Base-by-base conservation (phyloP, 2,888 invertebrate species). In the Hipparchia semele region DNA sequence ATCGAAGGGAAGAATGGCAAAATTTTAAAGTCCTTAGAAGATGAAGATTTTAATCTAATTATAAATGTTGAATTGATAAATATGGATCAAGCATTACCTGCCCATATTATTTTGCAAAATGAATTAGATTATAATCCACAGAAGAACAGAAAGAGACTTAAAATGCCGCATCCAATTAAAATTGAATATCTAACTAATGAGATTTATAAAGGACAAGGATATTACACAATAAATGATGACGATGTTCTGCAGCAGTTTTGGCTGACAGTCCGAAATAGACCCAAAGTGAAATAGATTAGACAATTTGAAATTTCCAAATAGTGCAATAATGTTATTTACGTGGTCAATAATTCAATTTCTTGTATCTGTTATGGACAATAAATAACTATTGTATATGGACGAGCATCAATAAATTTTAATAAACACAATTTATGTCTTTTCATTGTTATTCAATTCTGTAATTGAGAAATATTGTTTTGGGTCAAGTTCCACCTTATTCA, bases 401-500 rank as follows among this genome's bases (percentile, higher is more conserved):
- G 45, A 62, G n/a, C 6, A 51, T 7, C 33, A 74, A 71, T 74
- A 74, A 74, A 74, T 23, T 12, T 39, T 62, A 13, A 58, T 54
- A 13, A 69, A 23, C 8, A 58, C 23, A 23, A 23, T 58, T 23
- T 46, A 49, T 61, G 13, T 65, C 12, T 49, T 45, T 56, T 46
- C 54, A 54, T 62, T 62, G 12, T 49, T n/a, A 9, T 59, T 62
- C 59, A 12, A n/a, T 69, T 73, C 53, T 72, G 51, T 71, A 56
- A 71, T 68, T 70, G 75, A 73, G 77, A 88, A 85, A 82, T 81
- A 84, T 89, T 87, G 88, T 85, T 89, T 90, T 91, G 91, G 89
- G 90, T 91, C 89, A 86, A 85, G 82, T 86, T 91, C 90, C 91
- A 90, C 90, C 86, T 80, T 74, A 49, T 4, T 9, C n/a, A 51